phyloP scores from a whole-genome alignment of 2,888 invertebrate species.

The Aleiodes alternator region DNA sequence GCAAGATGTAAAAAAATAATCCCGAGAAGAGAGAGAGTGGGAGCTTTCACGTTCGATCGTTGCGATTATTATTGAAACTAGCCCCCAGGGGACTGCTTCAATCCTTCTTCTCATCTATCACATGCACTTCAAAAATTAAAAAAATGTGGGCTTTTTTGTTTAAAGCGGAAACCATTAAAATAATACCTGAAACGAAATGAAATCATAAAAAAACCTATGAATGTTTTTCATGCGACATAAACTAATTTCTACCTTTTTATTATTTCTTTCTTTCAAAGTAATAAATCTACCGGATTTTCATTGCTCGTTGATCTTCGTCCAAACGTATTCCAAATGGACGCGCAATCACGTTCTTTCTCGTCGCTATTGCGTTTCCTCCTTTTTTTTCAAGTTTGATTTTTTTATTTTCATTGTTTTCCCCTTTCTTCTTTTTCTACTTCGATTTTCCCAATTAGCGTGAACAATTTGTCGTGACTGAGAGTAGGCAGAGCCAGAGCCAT shows the following conservation, averaged over 20 bases:
- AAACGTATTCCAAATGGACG: constrained; percentile 37
- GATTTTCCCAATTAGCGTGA: constrained; percentile 66
- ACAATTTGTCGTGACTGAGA: constrained; percentile 64
- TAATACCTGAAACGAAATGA: neutral
- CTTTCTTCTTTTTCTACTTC: constrained; percentile 7
- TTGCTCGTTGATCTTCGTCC: constrained; percentile 7
- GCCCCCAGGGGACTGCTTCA: constrained; percentile 4
- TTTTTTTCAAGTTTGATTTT: neutral
- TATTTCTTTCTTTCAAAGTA: neutral
- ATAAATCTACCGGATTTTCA: constrained; percentile 28
- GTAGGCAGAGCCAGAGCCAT: constrained; percentile 43
- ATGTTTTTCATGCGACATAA: neutral
- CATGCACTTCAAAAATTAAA: neutral
- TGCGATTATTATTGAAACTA: constrained; percentile 29
- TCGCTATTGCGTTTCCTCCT: constrained; percentile 10
- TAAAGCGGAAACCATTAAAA: neutral
- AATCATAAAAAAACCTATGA: neutral
- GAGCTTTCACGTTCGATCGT: constrained; percentile 26
- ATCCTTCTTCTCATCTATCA: constrained; percentile 21
- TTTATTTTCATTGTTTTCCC: neutral
- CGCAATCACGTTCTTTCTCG: constrained; percentile 47
- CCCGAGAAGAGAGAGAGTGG: neutral
- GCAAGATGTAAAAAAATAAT: constrained; percentile 35
- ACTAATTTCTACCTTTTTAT: neutral
- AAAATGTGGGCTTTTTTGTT: neutral